Evolutionary conservation across 2,888 invertebrate species (phyloP).

Genomic region (Dusona sp.): DNA sequence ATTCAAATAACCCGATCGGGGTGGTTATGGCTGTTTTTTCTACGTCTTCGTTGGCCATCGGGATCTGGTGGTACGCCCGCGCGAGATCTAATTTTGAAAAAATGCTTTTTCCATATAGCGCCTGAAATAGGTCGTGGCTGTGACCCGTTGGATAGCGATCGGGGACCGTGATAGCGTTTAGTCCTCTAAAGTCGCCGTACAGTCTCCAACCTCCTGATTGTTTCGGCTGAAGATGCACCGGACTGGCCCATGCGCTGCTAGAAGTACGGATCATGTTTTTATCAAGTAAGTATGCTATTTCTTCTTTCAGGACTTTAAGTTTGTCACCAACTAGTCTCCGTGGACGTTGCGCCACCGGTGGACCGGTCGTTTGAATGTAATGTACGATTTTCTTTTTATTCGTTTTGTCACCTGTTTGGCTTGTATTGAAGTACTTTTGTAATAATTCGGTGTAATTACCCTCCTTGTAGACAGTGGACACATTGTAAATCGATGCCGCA

Average conservation of each 20-base stretch:
- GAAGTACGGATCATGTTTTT: slow-evolving; percentile 3
- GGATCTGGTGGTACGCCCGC: no score
- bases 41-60: not conserved
- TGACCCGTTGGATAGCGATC: slow-evolving; percentile 8
- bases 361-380: not conserved
- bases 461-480: not conserved
- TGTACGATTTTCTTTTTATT: not conserved
- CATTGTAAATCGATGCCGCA: not conserved
- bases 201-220: slow-evolving; percentile 27
- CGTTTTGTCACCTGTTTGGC: not conserved
- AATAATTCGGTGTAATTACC: not conserved
- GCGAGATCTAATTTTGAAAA: not conserved
- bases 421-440: not conserved
- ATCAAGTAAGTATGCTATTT: not conserved
- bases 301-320: not conserved
- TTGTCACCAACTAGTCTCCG: slow-evolving; percentile 8
- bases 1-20: not conserved
- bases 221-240: not conserved
- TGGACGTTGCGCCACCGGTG: not conserved
- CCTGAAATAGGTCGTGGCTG: no score
- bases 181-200: slow-evolving; percentile 50
- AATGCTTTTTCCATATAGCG: no score
- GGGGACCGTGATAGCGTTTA: slow-evolving; percentile 46
- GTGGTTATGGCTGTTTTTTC: slow-evolving; percentile 8
- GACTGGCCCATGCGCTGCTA: slow-evolving; percentile 32